phyloP scores from a whole-genome alignment of 1,140 invertebrate genomes.

The Aphelinus certus region DNA sequence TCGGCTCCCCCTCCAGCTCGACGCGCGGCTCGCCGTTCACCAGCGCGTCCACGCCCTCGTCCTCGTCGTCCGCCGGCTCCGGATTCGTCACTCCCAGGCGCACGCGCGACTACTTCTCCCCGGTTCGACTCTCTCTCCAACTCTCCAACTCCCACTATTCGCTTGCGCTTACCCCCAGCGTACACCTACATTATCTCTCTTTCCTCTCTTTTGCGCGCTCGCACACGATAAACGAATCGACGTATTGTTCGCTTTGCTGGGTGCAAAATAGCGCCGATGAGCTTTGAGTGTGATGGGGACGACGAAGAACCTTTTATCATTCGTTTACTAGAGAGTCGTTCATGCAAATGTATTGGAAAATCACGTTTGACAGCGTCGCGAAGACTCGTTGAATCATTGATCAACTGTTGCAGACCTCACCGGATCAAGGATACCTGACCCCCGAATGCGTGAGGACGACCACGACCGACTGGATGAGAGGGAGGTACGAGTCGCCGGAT shows the following conservation, averaged over 20 bases:
- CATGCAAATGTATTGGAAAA: too few relatives aligned
- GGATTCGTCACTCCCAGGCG: background rate
- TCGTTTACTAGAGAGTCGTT: too few relatives aligned
- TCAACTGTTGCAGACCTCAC: conserved; percentile 32
- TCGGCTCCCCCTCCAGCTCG: conserved; percentile 16
- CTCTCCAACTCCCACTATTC: background rate
- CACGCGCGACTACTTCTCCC: background rate
- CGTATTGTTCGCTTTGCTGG: too few relatives aligned
- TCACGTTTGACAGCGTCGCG: too few relatives aligned
- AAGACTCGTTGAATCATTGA: too few relatives aligned
- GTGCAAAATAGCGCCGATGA: too few relatives aligned
- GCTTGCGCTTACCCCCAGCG: too few relatives aligned
- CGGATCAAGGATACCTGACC: conserved; percentile 40
- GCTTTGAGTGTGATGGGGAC: too few relatives aligned
- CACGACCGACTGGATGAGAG: conserved; percentile 39
- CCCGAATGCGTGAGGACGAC: conserved; percentile 35
- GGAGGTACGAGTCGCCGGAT: conserved; percentile 11
- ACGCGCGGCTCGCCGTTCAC: background rate
- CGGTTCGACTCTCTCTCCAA: background rate
- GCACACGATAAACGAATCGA: too few relatives aligned
- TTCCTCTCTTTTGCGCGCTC: too few relatives aligned
- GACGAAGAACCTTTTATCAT: too few relatives aligned
- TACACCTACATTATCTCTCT: too few relatives aligned
- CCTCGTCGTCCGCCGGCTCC: background rate
- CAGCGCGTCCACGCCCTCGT: background rate